These are phyloP conservation scores for Congeria kusceri DNA, from an alignment of 2,888 invertebrate genomes.

Conservation along the genomic window DNA sequence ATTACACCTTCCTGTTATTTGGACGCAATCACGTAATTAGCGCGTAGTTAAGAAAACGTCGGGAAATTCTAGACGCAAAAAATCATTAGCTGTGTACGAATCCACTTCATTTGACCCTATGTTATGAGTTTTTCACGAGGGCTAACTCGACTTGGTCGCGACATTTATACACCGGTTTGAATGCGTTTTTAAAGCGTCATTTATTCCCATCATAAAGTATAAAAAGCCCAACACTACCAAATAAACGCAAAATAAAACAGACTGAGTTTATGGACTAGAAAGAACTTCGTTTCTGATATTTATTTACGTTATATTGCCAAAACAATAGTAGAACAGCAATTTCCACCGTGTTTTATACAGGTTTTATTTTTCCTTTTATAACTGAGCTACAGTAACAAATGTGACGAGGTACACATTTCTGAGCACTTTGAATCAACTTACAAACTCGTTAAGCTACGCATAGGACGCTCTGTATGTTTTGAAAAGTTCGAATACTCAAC, in stretches of 20 bases:
- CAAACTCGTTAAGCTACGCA: not conserved
- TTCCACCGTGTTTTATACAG: constrained; percentile 45
- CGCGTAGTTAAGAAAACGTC: too few relatives aligned
- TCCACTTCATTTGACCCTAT: too few relatives aligned
- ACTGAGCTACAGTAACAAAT: not conserved
- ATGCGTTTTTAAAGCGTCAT: too few relatives aligned
- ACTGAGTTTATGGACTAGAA: not conserved
- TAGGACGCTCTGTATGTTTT: too few relatives aligned
- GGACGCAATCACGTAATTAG: too few relatives aligned
- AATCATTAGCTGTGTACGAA: too few relatives aligned
- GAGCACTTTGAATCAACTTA: not conserved
- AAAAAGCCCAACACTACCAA: not conserved
- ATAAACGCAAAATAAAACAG: not conserved
- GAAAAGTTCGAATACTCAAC: too few relatives aligned
- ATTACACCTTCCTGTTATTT: too few relatives aligned
- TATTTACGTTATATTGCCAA: constrained; percentile 51
- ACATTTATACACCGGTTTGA: too few relatives aligned
- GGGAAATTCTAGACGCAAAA: too few relatives aligned
- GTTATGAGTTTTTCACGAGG: too few relatives aligned
- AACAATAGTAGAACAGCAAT: constrained; percentile 43
- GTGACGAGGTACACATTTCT: not conserved
- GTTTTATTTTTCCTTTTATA: constrained; percentile 48
- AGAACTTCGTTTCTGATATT: constrained; percentile 28
- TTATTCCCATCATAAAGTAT: constrained; percentile 13
- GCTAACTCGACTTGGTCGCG: too few relatives aligned